A percentile compares a stretch with the other conserved stretches of the same genome.
These are phyloP conservation scores for Lucifuga dentata DNA, from an alignment of 2,113 vertebrate genomes.

Conservation along the genomic window DNA sequence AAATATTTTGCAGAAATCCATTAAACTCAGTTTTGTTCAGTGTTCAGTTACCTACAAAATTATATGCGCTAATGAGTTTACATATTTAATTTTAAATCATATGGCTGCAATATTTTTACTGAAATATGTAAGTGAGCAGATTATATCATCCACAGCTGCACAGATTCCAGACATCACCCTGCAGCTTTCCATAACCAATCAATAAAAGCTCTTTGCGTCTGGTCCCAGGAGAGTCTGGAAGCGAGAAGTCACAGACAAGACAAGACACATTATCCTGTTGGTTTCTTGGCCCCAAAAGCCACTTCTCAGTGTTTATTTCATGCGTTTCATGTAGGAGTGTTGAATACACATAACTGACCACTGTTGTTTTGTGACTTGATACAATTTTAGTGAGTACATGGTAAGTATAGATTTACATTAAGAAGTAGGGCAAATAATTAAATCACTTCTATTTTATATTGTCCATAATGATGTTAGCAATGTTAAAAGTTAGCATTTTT, in stretches of 20 bases:
- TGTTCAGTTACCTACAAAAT: no score
- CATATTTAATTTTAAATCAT: not conserved
- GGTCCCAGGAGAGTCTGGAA: constrained; percentile 18
- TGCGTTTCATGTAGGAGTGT: not conserved
- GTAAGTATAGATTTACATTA: not conserved
- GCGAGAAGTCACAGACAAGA: constrained; percentile 16
- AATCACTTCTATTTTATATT: not conserved
- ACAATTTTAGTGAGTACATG: not conserved
- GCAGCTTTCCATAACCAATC: constrained; percentile 31
- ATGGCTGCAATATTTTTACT: not conserved
- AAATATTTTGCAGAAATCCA: not conserved
- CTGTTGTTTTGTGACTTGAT: not conserved
- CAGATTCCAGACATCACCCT: constrained; percentile 9
- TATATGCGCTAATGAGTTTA: not conserved
- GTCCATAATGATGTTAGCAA: not conserved
- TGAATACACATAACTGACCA: not conserved
- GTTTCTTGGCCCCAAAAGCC: not conserved
- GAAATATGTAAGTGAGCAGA: not conserved
- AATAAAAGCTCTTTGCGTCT: constrained; percentile 46
- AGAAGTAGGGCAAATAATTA: not conserved
- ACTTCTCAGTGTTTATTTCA: not conserved
- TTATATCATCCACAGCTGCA: not conserved
- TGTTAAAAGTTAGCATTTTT: not conserved
- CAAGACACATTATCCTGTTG: constrained; percentile 6
- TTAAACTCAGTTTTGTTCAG: not conserved